These are phyloP conservation scores for Hirtodrosophila cameraria DNA, from an alignment of 2,888 invertebrate genomes.

Conservation along the genomic window DNA sequence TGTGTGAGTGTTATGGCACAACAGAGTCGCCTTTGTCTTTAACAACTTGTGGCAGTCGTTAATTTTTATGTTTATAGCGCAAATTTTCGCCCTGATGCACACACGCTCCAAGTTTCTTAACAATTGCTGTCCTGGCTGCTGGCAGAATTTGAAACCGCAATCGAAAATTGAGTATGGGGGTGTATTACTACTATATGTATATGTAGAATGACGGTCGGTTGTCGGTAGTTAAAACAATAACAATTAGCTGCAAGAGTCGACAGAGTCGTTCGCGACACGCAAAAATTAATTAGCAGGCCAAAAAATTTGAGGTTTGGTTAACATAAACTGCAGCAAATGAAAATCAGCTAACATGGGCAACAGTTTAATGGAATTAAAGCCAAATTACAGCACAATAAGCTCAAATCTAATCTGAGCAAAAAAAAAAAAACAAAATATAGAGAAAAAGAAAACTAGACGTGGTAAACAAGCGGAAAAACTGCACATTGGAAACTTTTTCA, in stretches of 20 bases:
- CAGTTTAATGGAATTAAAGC: conserved; percentile 34
- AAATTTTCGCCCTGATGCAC: conserved; percentile 76
- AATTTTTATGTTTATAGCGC: conserved; percentile 82
- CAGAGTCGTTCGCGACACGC: conserved; percentile 71
- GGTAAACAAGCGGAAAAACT: conserved; percentile 66
- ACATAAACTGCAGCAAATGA: conserved; percentile 51
- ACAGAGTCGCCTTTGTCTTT: conserved; percentile 71
- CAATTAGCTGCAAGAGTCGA: conserved; percentile 68
- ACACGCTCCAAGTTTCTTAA: conserved; percentile 35
- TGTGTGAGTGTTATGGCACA: not conserved
- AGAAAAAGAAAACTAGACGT: conserved; percentile 35
- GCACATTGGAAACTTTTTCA: conserved; percentile 60
- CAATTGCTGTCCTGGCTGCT: not conserved
- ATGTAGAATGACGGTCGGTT: conserved; percentile 44
- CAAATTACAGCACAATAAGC: conserved; percentile 8
- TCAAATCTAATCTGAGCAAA: conserved; percentile 29
- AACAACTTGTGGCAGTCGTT: conserved; percentile 80
- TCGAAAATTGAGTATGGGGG: conserved; percentile 7
- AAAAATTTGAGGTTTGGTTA: conserved; percentile 28
- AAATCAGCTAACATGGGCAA: conserved; percentile 30
- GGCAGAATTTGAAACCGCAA: conserved; percentile 41
- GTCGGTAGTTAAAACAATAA: conserved; percentile 71
- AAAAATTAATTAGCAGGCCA: conserved; percentile 71
- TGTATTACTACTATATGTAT: not conserved
- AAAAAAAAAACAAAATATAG: conserved; percentile 10